Evolutionary conservation across 2,797 vertebrate species (phyloP).

Genomic region (Enteromius anoplus): DNA sequence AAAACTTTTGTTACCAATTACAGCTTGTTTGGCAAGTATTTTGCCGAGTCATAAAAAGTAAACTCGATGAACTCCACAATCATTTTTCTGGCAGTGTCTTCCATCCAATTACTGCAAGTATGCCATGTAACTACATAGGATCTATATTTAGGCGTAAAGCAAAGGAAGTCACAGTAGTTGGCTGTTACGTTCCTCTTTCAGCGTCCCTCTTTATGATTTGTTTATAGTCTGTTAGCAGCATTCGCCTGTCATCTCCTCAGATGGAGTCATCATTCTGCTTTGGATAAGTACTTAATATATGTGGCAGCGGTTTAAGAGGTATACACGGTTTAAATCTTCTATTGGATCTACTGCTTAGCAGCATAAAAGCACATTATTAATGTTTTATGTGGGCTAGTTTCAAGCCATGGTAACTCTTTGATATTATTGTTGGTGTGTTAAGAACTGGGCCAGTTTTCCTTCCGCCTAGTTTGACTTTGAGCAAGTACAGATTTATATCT

Average conservation of each 20-base stretch:
- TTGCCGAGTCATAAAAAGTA: background rate
- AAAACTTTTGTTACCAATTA: conserved; percentile 5
- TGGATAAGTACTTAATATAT: conserved; percentile 33
- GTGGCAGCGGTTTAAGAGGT: conserved; percentile 25
- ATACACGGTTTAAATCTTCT: conserved; percentile 24
- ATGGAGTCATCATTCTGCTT: conserved; percentile 6
- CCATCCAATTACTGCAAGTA: background rate
- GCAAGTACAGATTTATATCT: background rate
- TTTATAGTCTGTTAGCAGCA: conserved; percentile 27
- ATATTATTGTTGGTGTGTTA: background rate
- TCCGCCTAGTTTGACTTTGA: background rate
- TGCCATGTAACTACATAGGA: background rate
- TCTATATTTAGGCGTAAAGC: background rate
- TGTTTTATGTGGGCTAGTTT: background rate
- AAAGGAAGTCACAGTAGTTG: background rate
- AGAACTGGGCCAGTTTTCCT: background rate
- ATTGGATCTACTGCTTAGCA: conserved; percentile 16
- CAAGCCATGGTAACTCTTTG: background rate
- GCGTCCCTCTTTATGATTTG: conserved; percentile 20
- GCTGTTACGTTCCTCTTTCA: background rate
- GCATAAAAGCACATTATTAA: conserved; percentile 3
- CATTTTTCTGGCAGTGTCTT: background rate
- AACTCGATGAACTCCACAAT: conserved; percentile 4
- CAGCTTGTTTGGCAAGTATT: background rate
- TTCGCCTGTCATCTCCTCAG: conserved; percentile 21